Evolutionary conservation across 1,140 invertebrate genomes (phyloP).

Genomic region (Apis florea): DNA sequence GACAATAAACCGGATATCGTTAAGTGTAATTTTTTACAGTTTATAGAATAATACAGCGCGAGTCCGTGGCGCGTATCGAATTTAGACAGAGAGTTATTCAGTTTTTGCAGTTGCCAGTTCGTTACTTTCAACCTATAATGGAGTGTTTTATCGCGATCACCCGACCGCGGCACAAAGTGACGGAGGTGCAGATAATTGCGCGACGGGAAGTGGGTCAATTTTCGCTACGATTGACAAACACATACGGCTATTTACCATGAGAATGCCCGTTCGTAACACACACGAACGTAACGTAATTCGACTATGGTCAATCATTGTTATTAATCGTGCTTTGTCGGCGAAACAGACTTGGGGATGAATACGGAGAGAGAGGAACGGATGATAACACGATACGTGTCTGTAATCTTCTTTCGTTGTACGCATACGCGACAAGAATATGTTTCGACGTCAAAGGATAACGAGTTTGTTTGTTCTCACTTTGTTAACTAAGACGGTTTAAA

Average conservation of each 20-base stretch:
- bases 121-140: constrained; percentile 17
- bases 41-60: not conserved
- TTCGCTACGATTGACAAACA: constrained; percentile 41
- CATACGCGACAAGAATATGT: too few species aligned
- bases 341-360: not conserved
- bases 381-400: too few species aligned
- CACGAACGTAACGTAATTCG: constrained; percentile 18
- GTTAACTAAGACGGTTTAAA: not conserved
- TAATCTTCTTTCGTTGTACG: not conserved
- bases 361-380: not conserved
- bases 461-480: not conserved
- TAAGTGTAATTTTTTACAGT: too few species aligned
- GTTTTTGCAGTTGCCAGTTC: not conserved
- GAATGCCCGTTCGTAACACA: not conserved
- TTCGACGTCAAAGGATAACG: not conserved
- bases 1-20: too few species aligned
- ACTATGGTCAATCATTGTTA: constrained; percentile 30
- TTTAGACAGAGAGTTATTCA: constrained; percentile 2
- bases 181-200: constrained; percentile 32
- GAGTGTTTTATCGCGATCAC: constrained; percentile 32
- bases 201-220: constrained; percentile 44
- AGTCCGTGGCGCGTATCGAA: not conserved
- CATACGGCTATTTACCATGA: constrained; percentile 18
- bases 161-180: constrained; percentile 31
- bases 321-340: constrained; percentile 21